Conservation (phyloP, 2,113 vertebrate species). For the Piaya cayana region DNA sequence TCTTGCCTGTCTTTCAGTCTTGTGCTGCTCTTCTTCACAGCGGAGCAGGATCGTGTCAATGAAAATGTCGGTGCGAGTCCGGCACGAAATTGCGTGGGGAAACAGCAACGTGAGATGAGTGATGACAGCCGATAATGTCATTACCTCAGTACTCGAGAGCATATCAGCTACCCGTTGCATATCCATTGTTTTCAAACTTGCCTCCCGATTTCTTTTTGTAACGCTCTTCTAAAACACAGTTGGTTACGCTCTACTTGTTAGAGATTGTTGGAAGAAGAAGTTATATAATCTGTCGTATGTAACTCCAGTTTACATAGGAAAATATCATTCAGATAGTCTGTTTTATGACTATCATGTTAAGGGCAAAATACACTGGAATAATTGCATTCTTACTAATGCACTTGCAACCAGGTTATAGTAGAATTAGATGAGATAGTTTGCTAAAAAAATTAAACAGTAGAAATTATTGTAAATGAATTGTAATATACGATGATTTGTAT, state of each 20-base stretch:
- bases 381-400: constrained; percentile 88
- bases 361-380: constrained; percentile 89
- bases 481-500: constrained; percentile 93
- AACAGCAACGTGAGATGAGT: constrained; percentile 64
- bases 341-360: constrained; percentile 78
- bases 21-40: constrained; percentile 30
- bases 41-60: constrained; percentile 7
- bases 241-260: constrained; percentile 63
- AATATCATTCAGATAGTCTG: constrained; percentile 70
- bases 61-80: background rate
- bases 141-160: constrained; percentile 88
- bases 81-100: background rate
- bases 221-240: constrained; percentile 45
- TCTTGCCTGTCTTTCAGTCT: constrained; percentile 26
- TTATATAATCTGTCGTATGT: constrained; percentile 68
- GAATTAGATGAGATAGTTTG: constrained; percentile 85
- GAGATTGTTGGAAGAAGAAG: constrained; percentile 39
- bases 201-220: constrained; percentile 66
- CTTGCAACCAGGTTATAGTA: constrained; percentile 92
- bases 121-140: constrained; percentile 91
- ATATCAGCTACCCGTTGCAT: constrained; percentile 83
- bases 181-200: constrained; percentile 63
- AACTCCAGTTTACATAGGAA: constrained; percentile 76
- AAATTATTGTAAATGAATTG: constrained; percentile 94
- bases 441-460: constrained; percentile 87